Conservation (phyloP, 2,113 vertebrate species). For the Rattus norvegicus region GRCr8 NC_086039.1:118791501-118792000, state of each 20-base stretch:
- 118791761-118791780: conserved; percentile 26
- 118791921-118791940: background rate
- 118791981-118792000: conserved; percentile 55
- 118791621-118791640: conserved; percentile 29
- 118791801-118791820: conserved; percentile 23
- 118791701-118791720: conserved; percentile 24
- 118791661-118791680: conserved; percentile 40
- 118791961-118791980: conserved; percentile 67
- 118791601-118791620: conserved; percentile 34
- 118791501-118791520: conserved; percentile 32
- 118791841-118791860: background rate
- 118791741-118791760: background rate
- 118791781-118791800: conserved; percentile 32
- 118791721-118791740: conserved; percentile 10
- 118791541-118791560: conserved; percentile 14
- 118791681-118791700: conserved; percentile 37
- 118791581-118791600: background rate
- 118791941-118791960: conserved; percentile 63
- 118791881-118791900: conserved; percentile 29
- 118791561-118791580: conserved; percentile 8
- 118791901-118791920: background rate
- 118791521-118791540: conserved; percentile 27
- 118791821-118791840: background rate
- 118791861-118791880: background rate
- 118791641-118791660: conserved; percentile 38